Evolutionary conservation across 2,113 vertebrate species (phyloP).

Genomic region (Puma concolor): DNA sequence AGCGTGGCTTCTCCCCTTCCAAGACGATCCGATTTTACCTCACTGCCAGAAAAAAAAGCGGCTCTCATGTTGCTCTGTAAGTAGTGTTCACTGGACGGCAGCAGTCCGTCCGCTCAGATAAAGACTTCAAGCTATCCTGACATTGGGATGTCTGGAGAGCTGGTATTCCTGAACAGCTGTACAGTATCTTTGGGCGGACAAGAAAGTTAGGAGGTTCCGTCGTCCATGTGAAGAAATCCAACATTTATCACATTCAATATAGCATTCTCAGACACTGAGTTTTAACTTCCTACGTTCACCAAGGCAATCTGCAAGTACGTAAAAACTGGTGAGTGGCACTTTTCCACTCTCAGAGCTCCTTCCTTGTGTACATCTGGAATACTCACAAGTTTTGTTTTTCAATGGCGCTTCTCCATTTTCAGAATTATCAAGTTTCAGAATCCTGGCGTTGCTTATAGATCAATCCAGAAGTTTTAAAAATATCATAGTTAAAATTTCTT

Average conservation of each 20-base stretch:
- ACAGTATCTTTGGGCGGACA: not conserved
- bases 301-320: not conserved
- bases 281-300: constrained; percentile 17
- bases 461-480: constrained; percentile 26
- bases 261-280: not conserved
- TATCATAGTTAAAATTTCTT: constrained; percentile 25
- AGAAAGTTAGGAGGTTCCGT: not conserved
- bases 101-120: not conserved
- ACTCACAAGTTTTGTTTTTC: constrained; percentile 39
- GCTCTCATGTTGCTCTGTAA: not conserved
- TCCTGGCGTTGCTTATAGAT: not conserved
- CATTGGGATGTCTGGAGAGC: not conserved
- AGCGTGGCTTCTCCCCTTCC: not conserved
- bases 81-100: not conserved
- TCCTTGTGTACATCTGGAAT: not conserved
- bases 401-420: not conserved
- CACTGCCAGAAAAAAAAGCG: not conserved
- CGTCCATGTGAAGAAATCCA: not conserved
- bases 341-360: constrained; percentile 1
- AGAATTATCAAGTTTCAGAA: constrained; percentile 44
- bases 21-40: constrained; percentile 2
- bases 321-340: not conserved
- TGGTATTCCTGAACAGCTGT: not conserved
- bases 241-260: not conserved
- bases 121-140: not conserved